Base-by-base conservation (phyloP, 2,888 invertebrate species). In the Pollenia angustigena region DNA sequence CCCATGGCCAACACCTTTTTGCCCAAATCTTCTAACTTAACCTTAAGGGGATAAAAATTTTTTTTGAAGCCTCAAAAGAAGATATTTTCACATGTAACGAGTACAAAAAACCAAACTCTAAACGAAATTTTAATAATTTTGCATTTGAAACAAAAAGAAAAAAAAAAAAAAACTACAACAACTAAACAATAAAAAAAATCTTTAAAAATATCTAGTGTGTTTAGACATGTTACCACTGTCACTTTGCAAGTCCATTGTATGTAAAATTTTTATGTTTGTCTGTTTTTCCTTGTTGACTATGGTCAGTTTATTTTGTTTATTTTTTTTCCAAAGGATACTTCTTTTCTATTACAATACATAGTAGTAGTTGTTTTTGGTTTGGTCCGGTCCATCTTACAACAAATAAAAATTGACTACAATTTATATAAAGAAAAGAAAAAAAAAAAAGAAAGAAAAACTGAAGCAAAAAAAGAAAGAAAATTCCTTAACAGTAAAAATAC, bases 1-100 rank as follows among this genome's bases (percentile, higher is more conserved):
- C 88, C 88, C 66, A 81, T 81, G 85, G 88, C 81, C 88, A 66
- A 88, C 88, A 88, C 88, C 79, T 87, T 87, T 86, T 78, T 76
- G 64, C 52, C 80, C 50, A 42, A 46, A 32, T 56, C 16, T 50
- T 50, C 40, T 48, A 18, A 18, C 14, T 52, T 12, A 42, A 32
- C 7, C 64, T 32, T 60, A 48, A 75, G 60, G 52, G 11, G 52
- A 23, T 32, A 14, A 52, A 18, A 56, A 6, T 54, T 71, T 54
- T 9, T 40, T 54, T 48, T 7, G 14, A 18, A 69, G 2, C 23
- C 32, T 60, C 18, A 66, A 81, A 72, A 71, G 16, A 62, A 66
- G 7, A 23, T 58, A 72, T 72, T 85, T 78, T 64, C 80, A 46
- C 76, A 76, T 66, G 71, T 46, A 18, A 9, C 11, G 4, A 4